A percentile compares a stretch with the other conserved stretches of the same genome.
Conservation (phyloP, 2,888 invertebrate genomes). For the Mythimna albipuncta region DNA sequence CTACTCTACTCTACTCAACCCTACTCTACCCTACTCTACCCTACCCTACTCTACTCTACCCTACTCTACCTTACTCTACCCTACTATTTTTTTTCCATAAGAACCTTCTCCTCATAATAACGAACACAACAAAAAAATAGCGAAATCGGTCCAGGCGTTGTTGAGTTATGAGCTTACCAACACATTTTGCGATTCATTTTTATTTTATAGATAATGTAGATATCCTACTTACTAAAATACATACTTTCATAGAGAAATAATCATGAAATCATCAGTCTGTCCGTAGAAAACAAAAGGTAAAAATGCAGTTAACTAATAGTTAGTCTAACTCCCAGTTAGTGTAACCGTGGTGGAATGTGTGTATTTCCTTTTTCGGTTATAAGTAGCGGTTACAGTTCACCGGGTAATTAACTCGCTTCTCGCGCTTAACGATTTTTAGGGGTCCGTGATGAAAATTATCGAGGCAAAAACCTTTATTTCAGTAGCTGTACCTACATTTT, state of each 20-base stretch:
- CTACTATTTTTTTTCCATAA: no score
- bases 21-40: no score
- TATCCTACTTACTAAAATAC: no score
- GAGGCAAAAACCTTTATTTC: not conserved
- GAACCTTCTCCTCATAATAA: no score
- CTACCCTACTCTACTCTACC: no score
- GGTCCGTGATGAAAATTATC: slow-evolving; percentile 19
- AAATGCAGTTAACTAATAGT: not conserved
- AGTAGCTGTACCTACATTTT: not conserved
- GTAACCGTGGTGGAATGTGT: slow-evolving; percentile 34
- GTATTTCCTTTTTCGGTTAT: slow-evolving; percentile 50
- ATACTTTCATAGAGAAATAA: not conserved
- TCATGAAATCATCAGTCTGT: slow-evolving; percentile 5
- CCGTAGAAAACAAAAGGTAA: slow-evolving; percentile 39
- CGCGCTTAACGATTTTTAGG: slow-evolving; percentile 47
- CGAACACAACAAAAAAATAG: no score
- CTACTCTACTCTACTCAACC: no score
- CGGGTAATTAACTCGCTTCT: slow-evolving; percentile 46
- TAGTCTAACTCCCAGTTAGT: slow-evolving; percentile 11
- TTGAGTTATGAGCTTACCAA: no score
- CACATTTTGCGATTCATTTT: no score
- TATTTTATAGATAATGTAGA: no score
- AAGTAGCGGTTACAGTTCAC: slow-evolving; percentile 52
- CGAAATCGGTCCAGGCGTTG: no score
- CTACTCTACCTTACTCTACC: no score